Evolutionary conservation across 1,140 invertebrate genomes (phyloP).

Genomic region (Heliconius hermathena): DNA sequence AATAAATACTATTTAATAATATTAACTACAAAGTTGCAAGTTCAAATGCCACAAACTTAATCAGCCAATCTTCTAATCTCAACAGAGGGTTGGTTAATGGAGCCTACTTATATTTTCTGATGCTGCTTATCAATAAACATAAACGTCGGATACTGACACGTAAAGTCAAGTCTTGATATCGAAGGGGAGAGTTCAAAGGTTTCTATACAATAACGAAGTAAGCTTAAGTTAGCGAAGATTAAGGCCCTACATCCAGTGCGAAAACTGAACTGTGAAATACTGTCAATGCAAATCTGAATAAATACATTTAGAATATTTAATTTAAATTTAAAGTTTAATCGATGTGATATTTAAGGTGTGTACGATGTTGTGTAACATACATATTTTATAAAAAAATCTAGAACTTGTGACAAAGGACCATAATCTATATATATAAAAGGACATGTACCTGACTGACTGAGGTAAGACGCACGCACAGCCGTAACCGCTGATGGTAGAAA

Average conservation of each 20-base stretch:
- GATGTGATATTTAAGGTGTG: no score
- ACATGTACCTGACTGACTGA: no score
- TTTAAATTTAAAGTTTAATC: no score
- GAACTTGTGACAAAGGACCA: no score
- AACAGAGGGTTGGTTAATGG: constrained; percentile 72
- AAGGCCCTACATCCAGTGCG: neutral
- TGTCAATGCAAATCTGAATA: no score
- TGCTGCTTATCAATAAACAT: constrained; percentile 72
- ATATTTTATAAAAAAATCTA: no score
- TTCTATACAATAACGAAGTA: constrained; percentile 57
- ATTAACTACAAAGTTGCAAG: constrained; percentile 42
- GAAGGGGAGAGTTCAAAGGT: constrained; percentile 71
- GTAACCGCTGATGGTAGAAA: no score
- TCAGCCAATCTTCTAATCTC: constrained; percentile 50
- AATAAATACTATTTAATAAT: neutral
- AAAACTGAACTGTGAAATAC: neutral
- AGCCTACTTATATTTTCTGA: constrained; percentile 67
- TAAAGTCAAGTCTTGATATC: constrained; percentile 60
- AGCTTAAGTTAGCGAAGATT: constrained; percentile 31
- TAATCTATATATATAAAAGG: no score
- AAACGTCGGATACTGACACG: constrained; percentile 65
- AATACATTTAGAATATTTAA: no score
- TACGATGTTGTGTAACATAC: no score
- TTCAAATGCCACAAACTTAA: constrained; percentile 51
- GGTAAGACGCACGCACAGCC: no score